Conservation (phyloP, 2,888 invertebrate genomes). For the Platerodrilus igneus region DNA sequence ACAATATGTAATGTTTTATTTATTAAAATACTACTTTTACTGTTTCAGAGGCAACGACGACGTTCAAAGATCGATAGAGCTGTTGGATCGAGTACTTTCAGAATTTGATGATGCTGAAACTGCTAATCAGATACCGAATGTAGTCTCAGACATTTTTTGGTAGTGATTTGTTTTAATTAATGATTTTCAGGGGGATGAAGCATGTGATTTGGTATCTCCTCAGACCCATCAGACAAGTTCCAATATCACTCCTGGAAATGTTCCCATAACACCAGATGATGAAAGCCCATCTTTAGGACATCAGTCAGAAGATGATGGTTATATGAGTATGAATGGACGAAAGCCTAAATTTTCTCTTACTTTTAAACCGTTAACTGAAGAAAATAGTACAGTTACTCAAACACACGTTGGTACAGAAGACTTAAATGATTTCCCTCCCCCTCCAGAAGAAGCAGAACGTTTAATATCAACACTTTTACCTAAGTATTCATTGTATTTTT, state of each 20-base stretch:
- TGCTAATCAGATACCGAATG: constrained; percentile 51
- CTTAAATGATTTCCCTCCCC: constrained; percentile 61
- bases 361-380: constrained; percentile 61
- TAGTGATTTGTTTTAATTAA: no score
- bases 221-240: constrained; percentile 45
- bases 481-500: constrained; percentile 57
- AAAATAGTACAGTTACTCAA: constrained; percentile 35
- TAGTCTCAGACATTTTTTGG: no score
- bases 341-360: constrained; percentile 70
- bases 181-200: constrained; percentile 50
- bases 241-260: constrained; percentile 52
- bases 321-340: constrained; percentile 88
- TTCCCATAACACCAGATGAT: constrained; percentile 51
- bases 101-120: constrained; percentile 80
- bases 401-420: constrained; percentile 44
- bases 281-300: constrained; percentile 78
- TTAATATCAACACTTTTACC: constrained; percentile 72
- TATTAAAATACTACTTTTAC: no score
- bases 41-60: constrained; percentile 75
- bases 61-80: constrained; percentile 82
- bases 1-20: no score
- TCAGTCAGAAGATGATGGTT: constrained; percentile 87
- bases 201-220: constrained; percentile 39
- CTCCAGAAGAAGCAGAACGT: constrained; percentile 71
- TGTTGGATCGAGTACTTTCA: constrained; percentile 83